Evolutionary conservation across 2,113 vertebrate genomes (phyloP).

Genomic region (Spea bombifrons): DNA sequence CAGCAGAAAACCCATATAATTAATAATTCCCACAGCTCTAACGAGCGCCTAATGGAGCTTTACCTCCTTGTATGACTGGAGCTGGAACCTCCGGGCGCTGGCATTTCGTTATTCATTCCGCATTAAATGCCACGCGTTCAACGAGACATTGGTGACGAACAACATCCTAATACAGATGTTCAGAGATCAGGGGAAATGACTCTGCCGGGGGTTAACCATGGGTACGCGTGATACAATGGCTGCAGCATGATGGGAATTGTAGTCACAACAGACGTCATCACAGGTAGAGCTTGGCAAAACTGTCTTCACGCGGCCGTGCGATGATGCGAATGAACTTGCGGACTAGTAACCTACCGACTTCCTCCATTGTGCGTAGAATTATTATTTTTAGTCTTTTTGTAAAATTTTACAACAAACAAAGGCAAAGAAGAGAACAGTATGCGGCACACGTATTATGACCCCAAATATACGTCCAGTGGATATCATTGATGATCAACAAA

Average conservation of each 20-base stretch:
- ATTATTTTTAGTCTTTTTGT: too few species aligned
- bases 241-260: neutral
- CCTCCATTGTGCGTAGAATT: too few species aligned
- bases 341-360: too few species aligned
- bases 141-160: constrained; percentile 11
- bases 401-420: too few species aligned
- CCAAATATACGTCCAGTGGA: too few species aligned
- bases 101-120: constrained; percentile 2
- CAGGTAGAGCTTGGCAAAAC: too few species aligned
- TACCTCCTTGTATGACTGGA: constrained; percentile 17
- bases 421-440: too few species aligned
- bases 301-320: too few species aligned
- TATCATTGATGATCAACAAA: too few species aligned
- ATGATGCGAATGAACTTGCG: too few species aligned
- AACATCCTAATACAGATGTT: constrained; percentile 18
- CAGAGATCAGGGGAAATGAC: neutral
- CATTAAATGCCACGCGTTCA: constrained; percentile 28
- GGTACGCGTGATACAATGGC: neutral
- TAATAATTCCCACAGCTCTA: constrained; percentile 36
- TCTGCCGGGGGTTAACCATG: neutral
- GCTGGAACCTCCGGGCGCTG: constrained; percentile 5
- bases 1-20: constrained; percentile 32
- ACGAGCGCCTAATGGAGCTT: constrained; percentile 38
- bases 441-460: too few species aligned
- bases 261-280: neutral